Conservation (phyloP, 2,113 vertebrate genomes). For the Sturnira hondurensis region DNA sequence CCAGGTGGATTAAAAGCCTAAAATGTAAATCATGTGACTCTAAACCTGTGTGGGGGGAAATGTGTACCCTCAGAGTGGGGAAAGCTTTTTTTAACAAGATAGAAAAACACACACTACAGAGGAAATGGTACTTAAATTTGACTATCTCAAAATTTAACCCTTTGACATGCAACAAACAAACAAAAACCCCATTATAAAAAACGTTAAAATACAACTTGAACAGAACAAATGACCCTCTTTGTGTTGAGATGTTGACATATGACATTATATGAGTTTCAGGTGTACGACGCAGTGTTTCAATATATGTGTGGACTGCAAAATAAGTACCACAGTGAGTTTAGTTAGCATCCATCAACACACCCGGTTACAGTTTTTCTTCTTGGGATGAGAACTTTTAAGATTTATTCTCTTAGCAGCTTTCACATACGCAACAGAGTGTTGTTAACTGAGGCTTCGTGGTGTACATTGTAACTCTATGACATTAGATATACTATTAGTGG, state of each 20-base stretch:
- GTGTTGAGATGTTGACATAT: background rate
- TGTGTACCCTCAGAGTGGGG: background rate
- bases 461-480: background rate
- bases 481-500: background rate
- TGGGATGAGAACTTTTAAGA: background rate
- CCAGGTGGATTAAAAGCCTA: background rate
- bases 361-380: background rate
- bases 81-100: slow-evolving; percentile 6
- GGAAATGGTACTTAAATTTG: slow-evolving; percentile 18
- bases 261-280: background rate
- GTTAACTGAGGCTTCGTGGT: background rate
- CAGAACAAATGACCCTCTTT: background rate
- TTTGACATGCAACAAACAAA: background rate
- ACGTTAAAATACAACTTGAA: slow-evolving; percentile 4
- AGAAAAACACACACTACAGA: background rate
- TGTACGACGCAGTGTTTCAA: background rate
- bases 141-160: background rate
- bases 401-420: background rate
- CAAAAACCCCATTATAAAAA: background rate
- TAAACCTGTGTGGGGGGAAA: background rate
- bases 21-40: slow-evolving; percentile 23
- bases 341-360: background rate
- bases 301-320: background rate
- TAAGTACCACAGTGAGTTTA: background rate
- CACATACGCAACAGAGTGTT: background rate